These are phyloP conservation scores for Galaxias olidus DNA, from an alignment of 2,797 vertebrate species.

Conservation along the genomic window DNA sequence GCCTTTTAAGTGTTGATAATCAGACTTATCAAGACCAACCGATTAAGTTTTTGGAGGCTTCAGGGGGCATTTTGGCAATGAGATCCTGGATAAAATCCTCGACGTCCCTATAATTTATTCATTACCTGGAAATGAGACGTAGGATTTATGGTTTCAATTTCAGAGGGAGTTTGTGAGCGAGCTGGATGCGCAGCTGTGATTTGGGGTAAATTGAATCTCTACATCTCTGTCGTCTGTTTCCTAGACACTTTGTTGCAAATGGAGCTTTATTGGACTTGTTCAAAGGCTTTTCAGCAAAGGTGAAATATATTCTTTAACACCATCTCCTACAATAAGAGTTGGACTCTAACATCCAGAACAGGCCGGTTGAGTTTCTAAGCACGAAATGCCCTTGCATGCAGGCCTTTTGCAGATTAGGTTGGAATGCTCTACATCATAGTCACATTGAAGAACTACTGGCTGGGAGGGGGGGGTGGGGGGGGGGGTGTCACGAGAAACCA, in stretches of 20 bases:
- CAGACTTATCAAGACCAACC: constrained; percentile 28
- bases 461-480: constrained; percentile 35
- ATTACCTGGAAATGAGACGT: not conserved
- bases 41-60: constrained; percentile 31
- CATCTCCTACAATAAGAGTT: not conserved
- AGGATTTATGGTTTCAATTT: not conserved
- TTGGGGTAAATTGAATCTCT: not conserved
- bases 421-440: constrained; percentile 28
- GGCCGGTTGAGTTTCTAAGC: constrained; percentile 6
- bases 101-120: constrained; percentile 24
- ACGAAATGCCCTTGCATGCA: not conserved
- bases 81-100: constrained; percentile 27
- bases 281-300: no score
- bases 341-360: constrained; percentile 7
- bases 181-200: not conserved
- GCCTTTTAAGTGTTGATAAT: constrained; percentile 14
- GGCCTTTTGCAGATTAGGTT: constrained; percentile 35
- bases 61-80: constrained; percentile 28
- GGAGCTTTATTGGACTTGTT: no score
- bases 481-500: constrained; percentile 52
- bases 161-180: not conserved
- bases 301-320: no score
- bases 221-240: no score
- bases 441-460: constrained; percentile 34
- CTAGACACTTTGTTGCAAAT: no score